phyloP scores from a whole-genome alignment of 2,797 vertebrate species.

The Eulemur albifrons region DNA sequence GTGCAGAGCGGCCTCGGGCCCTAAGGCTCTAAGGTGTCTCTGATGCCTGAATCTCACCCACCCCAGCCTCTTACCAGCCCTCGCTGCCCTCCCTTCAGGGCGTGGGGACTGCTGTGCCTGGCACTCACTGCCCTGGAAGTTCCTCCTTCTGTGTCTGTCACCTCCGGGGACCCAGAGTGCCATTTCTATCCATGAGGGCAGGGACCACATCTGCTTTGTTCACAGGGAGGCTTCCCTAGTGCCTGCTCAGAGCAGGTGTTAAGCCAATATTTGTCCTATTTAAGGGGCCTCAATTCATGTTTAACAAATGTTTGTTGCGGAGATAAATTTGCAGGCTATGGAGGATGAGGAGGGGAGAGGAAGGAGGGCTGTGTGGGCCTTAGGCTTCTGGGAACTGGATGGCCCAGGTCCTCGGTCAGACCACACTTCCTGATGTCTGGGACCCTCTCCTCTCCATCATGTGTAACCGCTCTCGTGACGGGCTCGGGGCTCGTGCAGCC shows the following conservation, averaged over 20 bases:
- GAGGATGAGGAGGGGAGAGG: background rate
- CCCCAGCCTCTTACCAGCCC: background rate
- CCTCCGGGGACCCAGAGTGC: background rate
- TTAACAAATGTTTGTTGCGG: background rate
- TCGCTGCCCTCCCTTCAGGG: background rate
- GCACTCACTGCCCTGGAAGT: background rate
- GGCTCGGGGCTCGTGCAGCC: background rate
- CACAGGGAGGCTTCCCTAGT: background rate
- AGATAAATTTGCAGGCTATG: background rate
- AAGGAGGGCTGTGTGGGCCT: background rate
- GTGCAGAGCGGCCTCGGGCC: background rate
- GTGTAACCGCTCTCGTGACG: accelerated
- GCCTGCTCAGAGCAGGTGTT: background rate
- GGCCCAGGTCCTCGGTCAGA: too few relatives aligned
- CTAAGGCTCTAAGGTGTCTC: background rate
- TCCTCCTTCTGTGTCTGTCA: background rate
- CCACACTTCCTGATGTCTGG: background rate
- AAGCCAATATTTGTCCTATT: constrained; percentile 5
- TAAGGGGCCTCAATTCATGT: background rate
- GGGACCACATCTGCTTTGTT: background rate
- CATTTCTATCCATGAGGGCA: background rate
- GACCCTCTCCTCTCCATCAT: background rate
- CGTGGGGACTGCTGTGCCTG: too few relatives aligned
- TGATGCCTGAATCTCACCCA: background rate
- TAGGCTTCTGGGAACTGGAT: too few relatives aligned